Evolutionary conservation across 2,797 vertebrate species (phyloP), one percentile per base, ranked within the genome.

Genomic region (Scomberomorus guttatus): DNA sequence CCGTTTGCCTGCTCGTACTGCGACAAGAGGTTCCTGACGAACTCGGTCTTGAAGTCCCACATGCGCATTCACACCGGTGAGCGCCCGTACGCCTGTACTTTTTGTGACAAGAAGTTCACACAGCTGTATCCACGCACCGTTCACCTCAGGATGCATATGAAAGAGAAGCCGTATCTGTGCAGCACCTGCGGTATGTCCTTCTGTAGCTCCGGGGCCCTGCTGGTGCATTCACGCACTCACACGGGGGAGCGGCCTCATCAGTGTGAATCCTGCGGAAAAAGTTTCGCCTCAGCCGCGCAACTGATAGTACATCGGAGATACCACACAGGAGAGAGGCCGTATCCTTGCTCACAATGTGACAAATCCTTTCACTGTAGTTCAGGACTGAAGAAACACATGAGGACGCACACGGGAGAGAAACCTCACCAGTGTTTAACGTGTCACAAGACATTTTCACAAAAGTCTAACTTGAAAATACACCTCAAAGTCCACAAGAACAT

Each of bases 401-500:
- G 37, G 37, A 37, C 37, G 1, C 37, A 37, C 37, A 37, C 37
- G 3, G 37, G 37, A 37, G 37, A 37, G 37, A 37, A 37, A 37
- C 37, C 37, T 11, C 37, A 37, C 37, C 10, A 37, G 37, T 37
- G 37, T 37, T 37, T 37, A 37, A 37, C 37, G 9, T 37, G 66
- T 48, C 54, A 75, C 57, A 3, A 75, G 66, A 71, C 0, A 0
- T 67, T 71, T 67, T 62, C 70, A 4, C 12, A 66, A 12, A 72
- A 66, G n/a, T 81, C 70, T 22, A 81, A 75, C 46, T 20, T 62
- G 66, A 56, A 51, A 50, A 58, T 67, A 58, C 61, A 81, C 15
- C n/a, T 78, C 3, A 66, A 29, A 34, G 65, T 74, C 34, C 64
- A 80, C 50, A 74, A 57, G 18, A 77, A 62, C 27, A 1, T 80